A percentile compares a stretch with the other conserved stretches of the same genome.
phyloP scores from a whole-genome alignment of 2,113 vertebrate genomes.

The Fregata magnificens region DNA sequence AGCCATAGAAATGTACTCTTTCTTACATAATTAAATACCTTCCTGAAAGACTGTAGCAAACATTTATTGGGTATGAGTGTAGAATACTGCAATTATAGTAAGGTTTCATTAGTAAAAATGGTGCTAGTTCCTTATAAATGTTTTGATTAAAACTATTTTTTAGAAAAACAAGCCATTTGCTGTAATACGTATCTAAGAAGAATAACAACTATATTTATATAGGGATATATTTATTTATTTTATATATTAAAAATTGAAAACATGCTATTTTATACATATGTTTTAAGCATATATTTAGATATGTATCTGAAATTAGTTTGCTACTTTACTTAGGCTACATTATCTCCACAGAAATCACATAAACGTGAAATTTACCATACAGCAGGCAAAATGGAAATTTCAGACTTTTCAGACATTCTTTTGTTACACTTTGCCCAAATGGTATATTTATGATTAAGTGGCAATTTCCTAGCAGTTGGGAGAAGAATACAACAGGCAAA shows the following conservation, averaged over 20 bases:
- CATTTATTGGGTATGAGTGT: not conserved
- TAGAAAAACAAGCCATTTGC: not conserved
- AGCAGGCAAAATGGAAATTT: not conserved
- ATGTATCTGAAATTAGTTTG: not conserved
- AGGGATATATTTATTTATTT: not conserved
- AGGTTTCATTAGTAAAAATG: not conserved
- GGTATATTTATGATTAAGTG: not conserved
- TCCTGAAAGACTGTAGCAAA: not conserved
- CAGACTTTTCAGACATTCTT: not conserved
- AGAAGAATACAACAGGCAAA: not conserved
- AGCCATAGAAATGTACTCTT: not conserved
- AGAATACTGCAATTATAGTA: not conserved
- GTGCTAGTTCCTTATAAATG: not conserved
- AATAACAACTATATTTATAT: not conserved
- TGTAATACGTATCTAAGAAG: not conserved
- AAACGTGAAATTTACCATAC: not conserved
- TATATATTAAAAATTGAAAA: not conserved
- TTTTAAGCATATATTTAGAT: not conserved
- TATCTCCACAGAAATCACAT: not conserved
- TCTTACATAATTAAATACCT: not conserved
- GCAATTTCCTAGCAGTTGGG: not conserved
- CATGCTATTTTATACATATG: not conserved
- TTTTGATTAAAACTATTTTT: not conserved
- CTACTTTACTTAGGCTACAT: not conserved
- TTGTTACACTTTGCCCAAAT: not conserved